Conservation (phyloP, 92 coral and sea anemone genomes). For the Porites rus region DNA sequence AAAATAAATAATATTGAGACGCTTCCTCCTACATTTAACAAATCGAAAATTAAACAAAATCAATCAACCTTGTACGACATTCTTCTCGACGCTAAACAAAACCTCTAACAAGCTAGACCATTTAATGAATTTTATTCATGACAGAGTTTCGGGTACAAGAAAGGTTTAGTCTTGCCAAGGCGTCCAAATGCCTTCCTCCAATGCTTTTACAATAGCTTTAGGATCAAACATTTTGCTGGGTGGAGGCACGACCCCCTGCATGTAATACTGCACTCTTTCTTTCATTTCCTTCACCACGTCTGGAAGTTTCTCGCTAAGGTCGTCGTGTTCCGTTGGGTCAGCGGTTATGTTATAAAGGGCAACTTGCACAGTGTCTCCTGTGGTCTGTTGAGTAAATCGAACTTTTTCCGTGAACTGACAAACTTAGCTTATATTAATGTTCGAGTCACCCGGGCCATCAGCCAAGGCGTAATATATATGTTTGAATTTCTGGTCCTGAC, state of each 20-base stretch:
- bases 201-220: not conserved
- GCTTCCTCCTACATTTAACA: too few relatives aligned
- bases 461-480: too few relatives aligned
- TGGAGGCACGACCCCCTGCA: slow-evolving; percentile 14
- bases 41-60: too few relatives aligned
- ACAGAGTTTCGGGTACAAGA: too few relatives aligned
- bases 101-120: not conserved
- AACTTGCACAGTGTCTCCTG: not conserved
- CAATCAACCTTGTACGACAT: too few relatives aligned
- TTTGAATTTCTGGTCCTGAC: too few relatives aligned
- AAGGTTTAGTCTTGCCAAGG: slow-evolving; percentile 18
- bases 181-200: slow-evolving; percentile 14
- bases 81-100: too few relatives aligned
- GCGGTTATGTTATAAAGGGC: slow-evolving; percentile 63
- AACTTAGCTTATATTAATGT: too few relatives aligned
- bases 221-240: not conserved
- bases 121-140: too few relatives aligned
- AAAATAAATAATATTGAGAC: too few relatives aligned
- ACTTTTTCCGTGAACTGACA: not conserved
- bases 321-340: slow-evolving; percentile 62
- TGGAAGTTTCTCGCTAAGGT: slow-evolving; percentile 46
- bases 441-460: too few relatives aligned
- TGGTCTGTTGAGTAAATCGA: not conserved
- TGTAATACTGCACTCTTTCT: slow-evolving; percentile 45
- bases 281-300: slow-evolving; percentile 45